Percentiles rank a stretch among this genome's conserved stretches.
These are phyloP conservation scores for Nothobranchius furzeri DNA, from an alignment of 2,113 vertebrate species.

Conservation along the genomic window DNA sequence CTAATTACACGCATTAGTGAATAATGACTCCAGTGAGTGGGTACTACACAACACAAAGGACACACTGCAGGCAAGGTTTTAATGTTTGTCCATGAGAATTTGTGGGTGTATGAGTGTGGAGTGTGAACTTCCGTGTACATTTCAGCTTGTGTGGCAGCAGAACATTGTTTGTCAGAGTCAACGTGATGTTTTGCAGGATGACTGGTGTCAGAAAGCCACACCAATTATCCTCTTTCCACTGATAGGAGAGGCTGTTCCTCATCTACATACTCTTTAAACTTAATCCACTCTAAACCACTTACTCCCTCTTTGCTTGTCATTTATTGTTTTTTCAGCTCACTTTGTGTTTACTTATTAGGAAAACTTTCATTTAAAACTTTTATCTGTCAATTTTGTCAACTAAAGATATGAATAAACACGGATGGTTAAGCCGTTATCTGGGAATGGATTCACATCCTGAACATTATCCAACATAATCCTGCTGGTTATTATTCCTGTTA, in stretches of 20 bases:
- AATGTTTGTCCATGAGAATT: conserved; percentile 31
- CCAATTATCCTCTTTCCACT: conserved; percentile 61
- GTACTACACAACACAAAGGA: conserved; percentile 48
- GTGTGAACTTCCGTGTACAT: conserved; percentile 14
- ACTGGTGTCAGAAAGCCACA: conserved; percentile 39
- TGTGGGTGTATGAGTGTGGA: conserved; percentile 16
- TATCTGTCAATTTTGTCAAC: background rate
- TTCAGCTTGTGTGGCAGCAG: conserved; percentile 9
- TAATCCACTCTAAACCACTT: conserved; percentile 5
- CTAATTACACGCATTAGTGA: conserved; percentile 66
- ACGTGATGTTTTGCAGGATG: conserved; percentile 38
- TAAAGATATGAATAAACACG: background rate
- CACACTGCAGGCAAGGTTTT: conserved; percentile 28
- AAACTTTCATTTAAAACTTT: conserved; percentile 1
- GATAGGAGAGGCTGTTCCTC: conserved; percentile 25
- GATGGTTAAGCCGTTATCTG: background rate
- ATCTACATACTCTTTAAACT: conserved; percentile 5
- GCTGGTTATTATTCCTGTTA: background rate
- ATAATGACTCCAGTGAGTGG: conserved; percentile 47
- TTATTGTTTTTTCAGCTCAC: background rate
- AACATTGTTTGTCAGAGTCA: conserved; percentile 44
- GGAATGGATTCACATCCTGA: background rate
- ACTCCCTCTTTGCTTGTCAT: conserved; percentile 15
- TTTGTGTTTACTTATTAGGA: background rate
- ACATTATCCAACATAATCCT: background rate